A percentile compares a stretch with the other conserved stretches of the same genome.
Evolutionary conservation across 1,140 invertebrate species (phyloP).

Genomic region (Drosophila seguyi): DNA sequence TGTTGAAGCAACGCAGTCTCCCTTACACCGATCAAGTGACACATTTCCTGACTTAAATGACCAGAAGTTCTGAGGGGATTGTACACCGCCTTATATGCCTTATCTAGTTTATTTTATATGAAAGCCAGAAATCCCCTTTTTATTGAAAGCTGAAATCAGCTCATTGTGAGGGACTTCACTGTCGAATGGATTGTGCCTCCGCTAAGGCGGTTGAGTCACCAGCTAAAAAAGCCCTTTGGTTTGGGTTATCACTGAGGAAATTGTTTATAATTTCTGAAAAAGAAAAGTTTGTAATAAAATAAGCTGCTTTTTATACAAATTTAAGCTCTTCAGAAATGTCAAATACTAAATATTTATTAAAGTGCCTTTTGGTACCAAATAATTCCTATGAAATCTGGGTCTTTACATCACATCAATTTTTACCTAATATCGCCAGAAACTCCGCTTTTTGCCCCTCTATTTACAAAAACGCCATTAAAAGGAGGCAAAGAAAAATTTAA

Average conservation of each 20-base stretch:
- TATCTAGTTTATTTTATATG: neutral
- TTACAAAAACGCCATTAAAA: too few species aligned
- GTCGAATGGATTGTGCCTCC: neutral
- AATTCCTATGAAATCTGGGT: too few species aligned
- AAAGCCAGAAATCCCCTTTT: neutral
- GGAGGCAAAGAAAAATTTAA: too few species aligned
- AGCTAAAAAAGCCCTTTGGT: neutral
- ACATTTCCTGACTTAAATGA: neutral
- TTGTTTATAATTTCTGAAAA: neutral
- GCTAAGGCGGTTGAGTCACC: neutral
- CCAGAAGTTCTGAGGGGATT: neutral
- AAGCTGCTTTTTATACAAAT: neutral
- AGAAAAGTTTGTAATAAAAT: neutral
- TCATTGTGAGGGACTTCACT: neutral
- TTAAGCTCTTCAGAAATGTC: neutral
- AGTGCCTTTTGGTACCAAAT: too few species aligned
- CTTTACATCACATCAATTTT: too few species aligned
- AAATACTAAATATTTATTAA: neutral
- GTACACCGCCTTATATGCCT: neutral
- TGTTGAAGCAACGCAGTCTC: conserved; percentile 10
- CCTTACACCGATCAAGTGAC: neutral
- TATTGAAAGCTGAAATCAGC: neutral
- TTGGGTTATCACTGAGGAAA: neutral
- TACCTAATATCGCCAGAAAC: too few species aligned
- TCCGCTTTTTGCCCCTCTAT: too few species aligned